Percentiles rank a stretch among this genome's conserved stretches.
phyloP scores from a whole-genome alignment of 2,888 invertebrate genomes.

The Serripes groenlandicus region DNA sequence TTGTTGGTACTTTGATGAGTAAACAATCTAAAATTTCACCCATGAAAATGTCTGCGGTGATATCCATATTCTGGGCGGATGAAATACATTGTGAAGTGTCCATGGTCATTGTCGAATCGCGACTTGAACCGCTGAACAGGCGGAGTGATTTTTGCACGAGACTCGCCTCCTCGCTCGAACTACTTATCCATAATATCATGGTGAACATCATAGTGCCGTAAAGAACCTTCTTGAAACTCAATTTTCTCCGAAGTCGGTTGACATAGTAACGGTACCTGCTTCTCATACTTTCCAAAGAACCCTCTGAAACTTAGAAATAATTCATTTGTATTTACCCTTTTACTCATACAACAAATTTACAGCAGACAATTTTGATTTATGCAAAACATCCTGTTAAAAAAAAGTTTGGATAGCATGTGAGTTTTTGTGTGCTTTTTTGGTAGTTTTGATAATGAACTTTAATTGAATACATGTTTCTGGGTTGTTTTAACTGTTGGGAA shows the following conservation, averaged over 20 bases:
- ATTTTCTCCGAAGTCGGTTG: constrained; percentile 5
- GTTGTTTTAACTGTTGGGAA: too few relatives aligned
- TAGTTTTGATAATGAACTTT: too few relatives aligned
- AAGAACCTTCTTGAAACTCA: background rate
- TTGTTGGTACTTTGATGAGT: constrained; percentile 4
- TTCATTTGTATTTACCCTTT: too few relatives aligned
- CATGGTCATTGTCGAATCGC: background rate
- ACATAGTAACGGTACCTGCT: background rate
- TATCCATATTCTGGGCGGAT: background rate
- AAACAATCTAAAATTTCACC: constrained; percentile 14
- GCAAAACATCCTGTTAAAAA: too few relatives aligned
- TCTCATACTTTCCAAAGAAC: background rate
- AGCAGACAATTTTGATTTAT: too few relatives aligned
- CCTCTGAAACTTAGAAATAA: too few relatives aligned
- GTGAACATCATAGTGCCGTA: background rate
- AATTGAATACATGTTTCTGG: too few relatives aligned
- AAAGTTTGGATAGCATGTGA: too few relatives aligned
- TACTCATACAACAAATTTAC: too few relatives aligned
- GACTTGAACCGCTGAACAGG: constrained; percentile 5
- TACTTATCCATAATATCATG: constrained; percentile 3
- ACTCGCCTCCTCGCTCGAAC: constrained; percentile 3
- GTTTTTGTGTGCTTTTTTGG: too few relatives aligned
- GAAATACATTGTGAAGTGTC: constrained; percentile 12
- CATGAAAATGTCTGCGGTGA: constrained; percentile 10
- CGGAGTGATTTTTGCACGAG: constrained; percentile 7